A percentile compares a stretch with the other conserved stretches of the same genome.
Evolutionary conservation across 2,888 invertebrate genomes (phyloP).

Genomic region (Apamea epomidion): DNA sequence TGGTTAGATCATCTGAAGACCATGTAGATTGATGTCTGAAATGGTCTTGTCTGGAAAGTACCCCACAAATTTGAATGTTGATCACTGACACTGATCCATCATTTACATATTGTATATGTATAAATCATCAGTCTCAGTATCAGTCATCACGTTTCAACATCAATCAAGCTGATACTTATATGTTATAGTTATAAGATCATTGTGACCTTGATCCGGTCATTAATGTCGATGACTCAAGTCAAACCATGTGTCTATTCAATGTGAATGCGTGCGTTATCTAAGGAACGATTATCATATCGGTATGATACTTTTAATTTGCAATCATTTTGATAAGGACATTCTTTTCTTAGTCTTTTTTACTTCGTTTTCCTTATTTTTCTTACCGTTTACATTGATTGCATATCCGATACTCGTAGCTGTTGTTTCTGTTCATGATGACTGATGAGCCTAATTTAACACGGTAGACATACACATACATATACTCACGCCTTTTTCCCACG

Average conservation of each 20-base stretch:
- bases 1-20: too few species aligned
- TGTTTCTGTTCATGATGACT: neutral
- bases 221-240: constrained; percentile 20
- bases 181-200: constrained; percentile 15
- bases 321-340: constrained; percentile 21
- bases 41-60: too few species aligned
- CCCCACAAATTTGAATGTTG: neutral
- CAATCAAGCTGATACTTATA: constrained; percentile 6
- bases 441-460: neutral
- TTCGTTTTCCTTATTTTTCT: constrained; percentile 25
- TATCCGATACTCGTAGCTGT: neutral
- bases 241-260: neutral
- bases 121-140: neutral
- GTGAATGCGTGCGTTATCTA: constrained; percentile 35
- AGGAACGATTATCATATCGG: constrained; percentile 8
- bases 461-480: too few species aligned
- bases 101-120: neutral
- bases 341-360: neutral
- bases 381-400: neutral
- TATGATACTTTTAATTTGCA: constrained; percentile 23
- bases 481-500: too few species aligned
- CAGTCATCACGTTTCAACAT: neutral
- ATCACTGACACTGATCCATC: neutral
- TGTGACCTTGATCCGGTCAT: constrained; percentile 32
- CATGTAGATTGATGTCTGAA: too few species aligned